Evolutionary conservation across 64 coral and sea anemone genomes (phyloP).

Genomic region (Actinia equina): DNA sequence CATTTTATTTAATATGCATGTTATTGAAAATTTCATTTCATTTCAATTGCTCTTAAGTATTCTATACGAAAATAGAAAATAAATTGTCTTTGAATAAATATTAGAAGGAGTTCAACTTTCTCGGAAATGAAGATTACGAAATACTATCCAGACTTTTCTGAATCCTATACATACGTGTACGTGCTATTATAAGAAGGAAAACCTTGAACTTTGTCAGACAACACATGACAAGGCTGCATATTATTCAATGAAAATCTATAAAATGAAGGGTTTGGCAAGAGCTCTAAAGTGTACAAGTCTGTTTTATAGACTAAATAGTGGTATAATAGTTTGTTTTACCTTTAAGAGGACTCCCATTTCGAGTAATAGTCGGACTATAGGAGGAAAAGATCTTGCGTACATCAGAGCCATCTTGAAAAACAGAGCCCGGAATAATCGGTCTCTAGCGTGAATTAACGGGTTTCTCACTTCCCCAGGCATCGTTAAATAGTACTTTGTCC

Average conservation of each 20-base stretch:
- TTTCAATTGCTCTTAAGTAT: not conserved
- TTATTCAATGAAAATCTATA: not conserved
- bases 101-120: not conserved
- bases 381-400: slow-evolving; percentile 93
- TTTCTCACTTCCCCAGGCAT: slow-evolving; percentile 92
- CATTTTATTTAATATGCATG: not conserved
- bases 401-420: slow-evolving; percentile 99
- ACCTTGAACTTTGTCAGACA: not conserved
- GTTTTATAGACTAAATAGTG: not conserved
- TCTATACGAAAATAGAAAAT: not conserved
- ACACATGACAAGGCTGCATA: not conserved
- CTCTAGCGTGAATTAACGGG: slow-evolving; percentile 88
- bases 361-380: slow-evolving; percentile 75
- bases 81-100: not conserved
- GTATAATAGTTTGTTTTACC: slow-evolving; percentile 33
- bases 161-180: not conserved
- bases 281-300: not conserved
- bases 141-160: not conserved
- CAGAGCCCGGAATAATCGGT: slow-evolving; percentile 91
- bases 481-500: not conserved
- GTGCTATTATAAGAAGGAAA: not conserved
- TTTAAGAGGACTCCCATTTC: slow-evolving; percentile 92
- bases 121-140: not conserved
- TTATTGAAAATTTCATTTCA: not conserved
- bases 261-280: not conserved